Base-by-base conservation (phyloP, 2,888 invertebrate genomes). In the Operophtera brumata region DNA sequence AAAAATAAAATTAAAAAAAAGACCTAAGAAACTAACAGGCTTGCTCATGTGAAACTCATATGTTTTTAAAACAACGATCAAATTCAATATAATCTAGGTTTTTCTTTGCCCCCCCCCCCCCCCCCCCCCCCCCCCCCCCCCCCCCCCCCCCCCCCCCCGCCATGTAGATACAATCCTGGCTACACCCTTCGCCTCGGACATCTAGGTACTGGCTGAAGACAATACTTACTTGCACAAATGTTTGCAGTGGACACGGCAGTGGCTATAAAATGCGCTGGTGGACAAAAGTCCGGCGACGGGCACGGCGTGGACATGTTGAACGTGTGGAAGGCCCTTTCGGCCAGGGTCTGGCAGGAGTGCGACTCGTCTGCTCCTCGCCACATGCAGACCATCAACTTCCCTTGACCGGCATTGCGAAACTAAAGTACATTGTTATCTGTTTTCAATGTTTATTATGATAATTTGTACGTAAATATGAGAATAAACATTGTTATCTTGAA, bases 201-300 rank as follows among this genome's bases (percentile, higher is more conserved):
- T n/a, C n/a, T n/a, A n/a, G n/a, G n/a, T n/a, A 20, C 20, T 4
- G 20, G 20, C 20, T 20, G 20, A 20, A 20, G 20, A 20, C 2
- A 39, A 53, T 54, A 57, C 88, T 83, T 88, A 94, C 93, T 92
- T 77, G 92, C 89, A 73, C 94, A 94, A 65, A 90, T 82, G 61
- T 91, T 91, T 32, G 77, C 75, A 3, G 92, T 84, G 8, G 87
- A 82, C 12, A 84, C 76, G n/a, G 91, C 88, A 8, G 84, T 80
- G 2, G 92, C 86, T 43, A 83, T 80, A 66, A 92, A 92, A 66
- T 89, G 86, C 6, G 91, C 84, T 10, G 91, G 90, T 10, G 78
- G 78, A 61, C 93, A 93, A 66, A 90, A 89, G 47, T 90, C 86
- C 6, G 76, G 70, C 0, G 86, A 84, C 8, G 83, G 80, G 62